Evolutionary conservation across 2,888 invertebrate genomes (phyloP).

Genomic region (Lasioglossum pauxillum): DNA sequence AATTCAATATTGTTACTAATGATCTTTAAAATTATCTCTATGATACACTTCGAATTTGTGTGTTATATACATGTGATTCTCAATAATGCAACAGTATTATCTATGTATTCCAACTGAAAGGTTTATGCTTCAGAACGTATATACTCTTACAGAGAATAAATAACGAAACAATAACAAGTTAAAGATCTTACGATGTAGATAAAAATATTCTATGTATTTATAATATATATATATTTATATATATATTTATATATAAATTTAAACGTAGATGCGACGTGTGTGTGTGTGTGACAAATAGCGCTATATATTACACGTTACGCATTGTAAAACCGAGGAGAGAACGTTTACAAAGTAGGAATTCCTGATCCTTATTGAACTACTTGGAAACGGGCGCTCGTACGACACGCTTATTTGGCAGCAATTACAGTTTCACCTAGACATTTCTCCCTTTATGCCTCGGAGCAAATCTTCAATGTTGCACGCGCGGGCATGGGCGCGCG

Average conservation of each 20-base stretch:
- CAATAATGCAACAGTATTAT: constrained; percentile 51
- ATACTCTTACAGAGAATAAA: constrained; percentile 62
- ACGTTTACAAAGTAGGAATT: constrained; percentile 61
- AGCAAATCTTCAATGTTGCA: constrained; percentile 67
- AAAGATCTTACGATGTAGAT: constrained; percentile 56
- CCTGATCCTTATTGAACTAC: constrained; percentile 50
- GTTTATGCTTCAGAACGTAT: constrained; percentile 21
- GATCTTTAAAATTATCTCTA: constrained; percentile 46
- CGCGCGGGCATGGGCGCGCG: constrained; percentile 53
- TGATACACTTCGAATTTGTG: constrained; percentile 45
- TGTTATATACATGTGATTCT: constrained; percentile 66
- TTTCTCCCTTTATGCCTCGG: constrained; percentile 71
- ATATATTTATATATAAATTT: constrained; percentile 62
- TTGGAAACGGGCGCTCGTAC: constrained; percentile 44
- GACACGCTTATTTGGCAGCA: constrained; percentile 67
- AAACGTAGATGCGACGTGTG: constrained; percentile 42
- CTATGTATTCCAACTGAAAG: constrained; percentile 38
- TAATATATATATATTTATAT: constrained; percentile 35
- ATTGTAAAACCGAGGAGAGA: constrained; percentile 44
- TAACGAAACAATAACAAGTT: constrained; percentile 67
- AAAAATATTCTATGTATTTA: constrained; percentile 55
- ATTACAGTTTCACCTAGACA: constrained; percentile 51
- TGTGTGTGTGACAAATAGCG: constrained; percentile 37
- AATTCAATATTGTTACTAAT: constrained; percentile 23
- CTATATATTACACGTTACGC: constrained; percentile 58